Evolutionary conservation across 30 jellyfish, hydroid and myxozoan species (phyloP), one percentile per base, ranked within the genome.

Genomic region (Hydractinia symbiolongicarpus): DNA sequence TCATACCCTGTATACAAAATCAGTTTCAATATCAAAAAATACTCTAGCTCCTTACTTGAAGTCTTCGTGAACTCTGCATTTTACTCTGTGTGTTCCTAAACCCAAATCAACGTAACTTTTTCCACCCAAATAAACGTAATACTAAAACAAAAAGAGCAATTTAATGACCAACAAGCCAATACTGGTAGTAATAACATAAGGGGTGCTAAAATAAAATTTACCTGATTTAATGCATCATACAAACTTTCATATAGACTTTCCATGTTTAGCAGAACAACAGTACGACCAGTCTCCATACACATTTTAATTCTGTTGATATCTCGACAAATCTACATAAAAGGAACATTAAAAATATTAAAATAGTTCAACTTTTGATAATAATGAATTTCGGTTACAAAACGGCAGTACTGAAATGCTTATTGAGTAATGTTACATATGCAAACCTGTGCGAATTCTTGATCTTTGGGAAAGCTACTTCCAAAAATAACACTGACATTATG

Each of bases 181-280:
- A 5, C 50, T 7, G 11, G 57, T 19, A 13, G 15, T 13, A n/a
- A 19, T 6, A 9, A 16, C 8, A n/a, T 70, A 9, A 5, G 60
- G 15, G 79, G 21, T 56, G 11, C 53, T 20, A n/a, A 9, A 73
- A n/a, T 16, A 8, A 13, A 71, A 50, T 85, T 7, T 82, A 83
- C 96, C 86, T 88, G 96, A 72, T 88, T 88, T 58, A 88, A 58
- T 7, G 95, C 95, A 77, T 87, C 95, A 61, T 87, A 87, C 78
- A 87, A 57, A 51, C 95, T 87, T 79, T 87, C 95, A 72, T 87
- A 87, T 5, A 87, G 86, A 66, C 81, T 87, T 54, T 87, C 90
- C 95, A 87, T 83, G 87, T 88, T 88, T 76, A 83, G 51, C 86
- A 88, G 83, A n/a, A 88, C 81, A 16, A 88, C 96, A 5, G 94